Evolutionary conservation across 1,140 invertebrate species (phyloP).

Genomic region (Melanaphis sacchari): DNA sequence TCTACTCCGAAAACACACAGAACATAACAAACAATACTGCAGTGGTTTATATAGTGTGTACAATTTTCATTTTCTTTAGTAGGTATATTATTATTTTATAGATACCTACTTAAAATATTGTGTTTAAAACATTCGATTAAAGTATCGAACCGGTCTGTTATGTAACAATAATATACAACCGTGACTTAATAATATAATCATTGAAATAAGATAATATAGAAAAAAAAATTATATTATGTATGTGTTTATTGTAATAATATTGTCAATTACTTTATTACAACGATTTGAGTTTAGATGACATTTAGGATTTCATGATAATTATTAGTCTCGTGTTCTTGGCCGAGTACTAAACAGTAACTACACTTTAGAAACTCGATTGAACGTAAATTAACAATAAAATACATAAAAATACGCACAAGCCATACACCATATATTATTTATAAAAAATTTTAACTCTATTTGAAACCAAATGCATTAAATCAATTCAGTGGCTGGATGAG

Average conservation of each 20-base stretch:
- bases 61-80: background rate
- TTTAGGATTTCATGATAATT: background rate
- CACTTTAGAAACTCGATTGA: background rate
- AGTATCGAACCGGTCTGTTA: no score
- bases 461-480: background rate
- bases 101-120: no score
- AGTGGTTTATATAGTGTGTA: background rate
- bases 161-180: no score
- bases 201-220: no score
- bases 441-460: background rate
- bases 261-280: background rate
- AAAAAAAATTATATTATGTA: background rate
- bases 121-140: no score
- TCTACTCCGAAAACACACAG: background rate
- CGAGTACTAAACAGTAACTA: background rate
- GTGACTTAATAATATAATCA: no score
- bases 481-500: background rate
- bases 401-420: background rate
- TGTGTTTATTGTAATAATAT: background rate
- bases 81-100: no score
- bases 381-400: background rate
- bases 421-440: background rate
- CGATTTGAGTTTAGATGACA: background rate
- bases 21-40: background rate
- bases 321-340: background rate